phyloP scores from a whole-genome alignment of 2,888 invertebrate species.

The Sinelater perroti region DNA sequence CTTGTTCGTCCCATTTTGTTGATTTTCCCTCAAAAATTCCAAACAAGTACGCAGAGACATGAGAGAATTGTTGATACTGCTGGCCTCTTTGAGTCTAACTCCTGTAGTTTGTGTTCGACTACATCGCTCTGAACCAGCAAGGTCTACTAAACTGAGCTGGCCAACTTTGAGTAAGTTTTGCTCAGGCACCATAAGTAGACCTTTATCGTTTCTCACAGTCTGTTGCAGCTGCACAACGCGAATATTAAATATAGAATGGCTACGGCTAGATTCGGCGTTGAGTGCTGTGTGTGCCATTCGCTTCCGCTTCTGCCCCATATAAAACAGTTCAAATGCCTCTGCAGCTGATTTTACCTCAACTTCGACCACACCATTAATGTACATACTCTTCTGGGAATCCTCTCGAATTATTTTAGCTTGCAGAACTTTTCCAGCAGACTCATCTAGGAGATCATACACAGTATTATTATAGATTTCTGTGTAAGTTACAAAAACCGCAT shows the following conservation, averaged over 20 bases:
- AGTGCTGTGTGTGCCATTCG: conserved; percentile 92
- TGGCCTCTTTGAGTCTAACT: conserved; percentile 63
- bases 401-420: conserved; percentile 90
- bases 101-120: conserved; percentile 91
- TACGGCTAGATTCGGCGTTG: conserved; percentile 95
- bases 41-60: conserved; percentile 93
- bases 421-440: conserved; percentile 71
- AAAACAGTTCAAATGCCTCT: conserved; percentile 93
- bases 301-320: conserved; percentile 86
- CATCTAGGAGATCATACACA: conserved; percentile 95
- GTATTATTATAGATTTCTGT: conserved; percentile 64
- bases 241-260: conserved; percentile 96
- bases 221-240: conserved; percentile 77
- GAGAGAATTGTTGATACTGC: conserved; percentile 95
- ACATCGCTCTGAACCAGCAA: conserved; percentile 96
- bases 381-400: conserved; percentile 88
- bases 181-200: conserved; percentile 69
- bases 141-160: conserved; percentile 94
- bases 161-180: conserved; percentile 82
- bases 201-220: conserved; percentile 53
- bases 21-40: conserved; percentile 91
- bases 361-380: conserved; percentile 92
- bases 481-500: conserved; percentile 49
- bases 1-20: conserved; percentile 73
- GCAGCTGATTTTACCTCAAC: conserved; percentile 93